phyloP scores from a whole-genome alignment of 2,888 invertebrate species.

The Drosophila stalkeri region DNA sequence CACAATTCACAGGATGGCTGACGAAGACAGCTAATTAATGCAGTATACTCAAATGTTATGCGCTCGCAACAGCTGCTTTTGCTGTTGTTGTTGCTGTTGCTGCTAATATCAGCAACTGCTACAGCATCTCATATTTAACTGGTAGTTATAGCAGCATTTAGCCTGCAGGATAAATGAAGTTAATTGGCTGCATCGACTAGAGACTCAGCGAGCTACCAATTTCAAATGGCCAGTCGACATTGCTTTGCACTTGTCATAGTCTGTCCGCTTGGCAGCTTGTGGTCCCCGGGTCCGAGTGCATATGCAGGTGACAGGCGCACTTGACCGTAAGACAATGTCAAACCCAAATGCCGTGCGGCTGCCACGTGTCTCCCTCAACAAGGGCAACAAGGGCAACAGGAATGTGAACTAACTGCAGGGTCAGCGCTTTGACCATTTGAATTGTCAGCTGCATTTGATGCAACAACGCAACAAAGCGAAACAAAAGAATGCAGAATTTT shows the following conservation, averaged over 20 bases:
- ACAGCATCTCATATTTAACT: neutral
- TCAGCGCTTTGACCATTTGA: slow-evolving; percentile 21
- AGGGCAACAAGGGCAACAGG: slow-evolving; percentile 3
- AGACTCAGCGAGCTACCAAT: neutral
- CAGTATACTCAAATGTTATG: neutral
- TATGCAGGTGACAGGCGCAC: slow-evolving; percentile 25
- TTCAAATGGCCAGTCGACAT: neutral
- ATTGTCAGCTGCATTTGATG: slow-evolving; percentile 25
- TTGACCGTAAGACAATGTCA: neutral
- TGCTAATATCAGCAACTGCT: neutral
- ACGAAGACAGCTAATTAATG: neutral
- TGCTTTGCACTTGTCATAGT: neutral
- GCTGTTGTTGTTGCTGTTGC: neutral
- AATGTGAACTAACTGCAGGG: neutral
- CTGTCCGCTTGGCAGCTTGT: slow-evolving; percentile 4
- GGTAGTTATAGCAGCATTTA: neutral
- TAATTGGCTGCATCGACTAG: neutral
- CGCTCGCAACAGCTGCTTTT: neutral
- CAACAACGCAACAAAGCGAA: slow-evolving; percentile 30
- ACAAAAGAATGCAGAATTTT: slow-evolving; percentile 19
- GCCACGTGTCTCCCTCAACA: slow-evolving; percentile 21
- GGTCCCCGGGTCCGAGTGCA: neutral
- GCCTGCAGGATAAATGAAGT: neutral
- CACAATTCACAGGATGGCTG: neutral
- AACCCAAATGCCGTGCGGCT: neutral